These are phyloP conservation scores for Amphimedon queenslandica DNA, from an alignment of 37 sponge, comb jelly and placozoan species.

Conservation along the genomic window DNA sequence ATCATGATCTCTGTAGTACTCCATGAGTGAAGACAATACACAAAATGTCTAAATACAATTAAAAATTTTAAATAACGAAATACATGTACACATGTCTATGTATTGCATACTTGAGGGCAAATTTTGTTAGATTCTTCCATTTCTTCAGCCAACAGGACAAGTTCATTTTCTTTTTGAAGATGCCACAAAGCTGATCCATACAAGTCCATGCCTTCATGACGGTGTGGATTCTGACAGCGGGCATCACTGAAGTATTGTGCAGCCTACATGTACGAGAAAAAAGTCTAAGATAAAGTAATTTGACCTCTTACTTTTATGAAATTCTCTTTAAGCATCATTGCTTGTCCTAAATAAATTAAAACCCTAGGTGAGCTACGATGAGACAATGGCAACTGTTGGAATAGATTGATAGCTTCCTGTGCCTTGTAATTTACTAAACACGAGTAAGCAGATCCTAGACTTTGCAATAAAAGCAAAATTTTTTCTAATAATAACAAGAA, in stretches of 20 bases:
- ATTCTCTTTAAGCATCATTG: constrained; percentile 64
- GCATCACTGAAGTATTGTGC: constrained; percentile 43
- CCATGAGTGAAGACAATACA: constrained; percentile 81
- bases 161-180: constrained; percentile 63
- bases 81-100: not conserved
- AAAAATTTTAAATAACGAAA: not conserved
- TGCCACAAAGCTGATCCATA: constrained; percentile 89
- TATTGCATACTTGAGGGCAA: constrained; percentile 41
- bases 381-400: constrained; percentile 62
- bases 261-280: constrained; percentile 16
- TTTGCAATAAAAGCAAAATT: constrained; percentile 56
- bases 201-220: constrained; percentile 59
- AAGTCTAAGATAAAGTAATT: not conserved
- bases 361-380: constrained; percentile 83
- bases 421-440: constrained; percentile 63
- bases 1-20: constrained; percentile 73
- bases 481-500: no score
- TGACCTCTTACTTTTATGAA: constrained; percentile 60
- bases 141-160: constrained; percentile 68
- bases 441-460: constrained; percentile 68
- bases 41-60: constrained; percentile 54
- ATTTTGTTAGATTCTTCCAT: constrained; percentile 42
- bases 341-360: constrained; percentile 60
- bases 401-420: constrained; percentile 37
- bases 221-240: constrained; percentile 61